Evolutionary conservation across 2,113 vertebrate genomes (phyloP), one percentile per base, ranked within the genome.

Genomic region (Centropus bengalensis): DNA sequence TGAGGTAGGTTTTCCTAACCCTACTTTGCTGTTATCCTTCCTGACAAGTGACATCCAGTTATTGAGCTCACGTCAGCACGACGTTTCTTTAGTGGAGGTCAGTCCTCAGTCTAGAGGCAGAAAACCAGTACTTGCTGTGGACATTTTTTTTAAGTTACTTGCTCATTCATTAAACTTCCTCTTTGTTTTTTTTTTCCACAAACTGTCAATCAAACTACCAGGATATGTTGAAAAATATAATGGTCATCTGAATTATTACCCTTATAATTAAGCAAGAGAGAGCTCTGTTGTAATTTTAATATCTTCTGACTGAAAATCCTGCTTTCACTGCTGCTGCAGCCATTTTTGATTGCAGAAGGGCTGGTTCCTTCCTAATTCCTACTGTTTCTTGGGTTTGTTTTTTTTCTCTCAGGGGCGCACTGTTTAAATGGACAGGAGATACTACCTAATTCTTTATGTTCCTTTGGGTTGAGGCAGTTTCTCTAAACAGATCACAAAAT

Each of bases 241-340:
- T 64, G 47, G 32, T 82, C 66, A 93, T 79, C 66, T 82, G 44
- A 73, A 62, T 82, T 73, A 76, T 16, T 89, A 33, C 45, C 17
- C 55, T 80, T 88, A 89, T 44, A 42, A 42, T 76, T 91, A 94
- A 91, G 89, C 80, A 88, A 88, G 62, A 59, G 42, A 84, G n/a
- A 85, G 68, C 16, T 5, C 40, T 58, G 14, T 87, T 5, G 11
- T 87, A 82, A 76, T 87, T 89, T 76, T 45, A 58, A 36, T 66
- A 82, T 44, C 40, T 44, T 68, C 84, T 86, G n/a, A 66, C 55
- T 81, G 52, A 85, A 94, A 84, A 71, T 51, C 11, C 49, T 66
- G 9, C 33, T 71, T 91, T 75, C 54, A 4, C 67, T 94, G 51
- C 70, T 58, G 62, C 47, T 54, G 76, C 60, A 56, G 47, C 22